Conservation (phyloP, 2,888 invertebrate genomes). For the Nomada flava region DNA sequence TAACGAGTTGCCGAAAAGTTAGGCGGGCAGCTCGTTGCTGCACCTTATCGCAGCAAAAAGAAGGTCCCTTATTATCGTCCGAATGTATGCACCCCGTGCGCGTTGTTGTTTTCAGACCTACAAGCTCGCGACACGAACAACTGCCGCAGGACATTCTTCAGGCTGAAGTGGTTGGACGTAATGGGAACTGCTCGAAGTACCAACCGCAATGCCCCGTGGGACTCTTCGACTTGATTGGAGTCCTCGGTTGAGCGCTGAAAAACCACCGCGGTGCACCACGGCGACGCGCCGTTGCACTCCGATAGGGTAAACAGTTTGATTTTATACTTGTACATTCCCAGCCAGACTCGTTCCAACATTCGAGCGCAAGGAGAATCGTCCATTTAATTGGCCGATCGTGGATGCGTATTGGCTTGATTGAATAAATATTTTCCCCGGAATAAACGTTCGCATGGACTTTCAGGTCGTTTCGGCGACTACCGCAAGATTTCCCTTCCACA, state of each 20-base stretch:
- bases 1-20: conserved; percentile 37
- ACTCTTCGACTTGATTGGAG: conserved; percentile 86
- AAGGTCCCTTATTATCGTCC: conserved; percentile 48
- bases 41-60: conserved; percentile 9
- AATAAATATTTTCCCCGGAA: background rate
- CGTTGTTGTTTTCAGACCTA: conserved; percentile 85
- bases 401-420: background rate
- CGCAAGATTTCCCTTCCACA: background rate
- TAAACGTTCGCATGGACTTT: no score
- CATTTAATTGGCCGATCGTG: background rate
- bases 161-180: conserved; percentile 86
- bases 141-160: conserved; percentile 86
- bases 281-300: conserved; percentile 23
- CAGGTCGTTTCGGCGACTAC: no score
- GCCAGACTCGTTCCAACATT: background rate
- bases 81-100: background rate
- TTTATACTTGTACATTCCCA: conserved; percentile 26
- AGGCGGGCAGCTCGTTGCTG: conserved; percentile 28
- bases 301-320: conserved; percentile 47
- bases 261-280: conserved; percentile 48
- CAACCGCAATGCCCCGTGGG: conserved; percentile 85
- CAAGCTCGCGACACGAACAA: conserved; percentile 86
- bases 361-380: background rate
- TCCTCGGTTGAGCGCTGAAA: conserved; percentile 81
- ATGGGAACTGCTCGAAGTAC: conserved; percentile 85